Conservation (phyloP, 2,888 invertebrate genomes). For the Anorthoa munda region DNA sequence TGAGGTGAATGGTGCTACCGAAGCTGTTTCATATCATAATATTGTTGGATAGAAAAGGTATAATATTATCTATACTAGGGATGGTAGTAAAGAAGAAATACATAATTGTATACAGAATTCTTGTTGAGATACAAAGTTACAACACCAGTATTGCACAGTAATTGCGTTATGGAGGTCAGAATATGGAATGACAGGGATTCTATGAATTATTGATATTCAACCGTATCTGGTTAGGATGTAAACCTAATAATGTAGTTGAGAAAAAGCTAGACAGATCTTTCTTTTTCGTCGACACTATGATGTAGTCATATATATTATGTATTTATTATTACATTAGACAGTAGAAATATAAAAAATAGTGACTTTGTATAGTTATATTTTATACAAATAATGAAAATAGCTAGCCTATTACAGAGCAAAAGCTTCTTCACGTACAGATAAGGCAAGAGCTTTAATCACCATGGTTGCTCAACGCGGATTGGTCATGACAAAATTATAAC, state of each 20-base stretch:
- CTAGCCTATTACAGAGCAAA: too few species aligned
- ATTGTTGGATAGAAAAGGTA: constrained; percentile 8
- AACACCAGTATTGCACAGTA: neutral
- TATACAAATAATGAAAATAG: too few species aligned
- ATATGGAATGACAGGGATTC: neutral
- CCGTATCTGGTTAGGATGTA: neutral
- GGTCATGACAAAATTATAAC: too few species aligned
- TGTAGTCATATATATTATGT: too few species aligned
- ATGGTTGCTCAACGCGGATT: too few species aligned
- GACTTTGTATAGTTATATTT: too few species aligned
- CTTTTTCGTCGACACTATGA: too few species aligned
- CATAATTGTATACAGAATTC: neutral
- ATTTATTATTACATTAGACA: too few species aligned
- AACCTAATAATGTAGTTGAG: neutral
- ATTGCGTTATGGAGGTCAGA: neutral
- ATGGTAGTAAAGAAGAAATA: neutral
- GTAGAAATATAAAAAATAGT: too few species aligned
- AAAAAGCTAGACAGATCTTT: neutral
- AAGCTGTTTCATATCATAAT: constrained; percentile 21
- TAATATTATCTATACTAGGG: constrained; percentile 9
- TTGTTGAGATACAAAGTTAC: too few species aligned
- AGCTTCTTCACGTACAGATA: too few species aligned
- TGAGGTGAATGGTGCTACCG: constrained; percentile 16
- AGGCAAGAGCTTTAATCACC: too few species aligned
- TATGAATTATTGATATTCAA: neutral